These are phyloP conservation scores for Cirrhinus molitorella DNA, from an alignment of 2,797 vertebrate species.

Conservation along the genomic window DNA sequence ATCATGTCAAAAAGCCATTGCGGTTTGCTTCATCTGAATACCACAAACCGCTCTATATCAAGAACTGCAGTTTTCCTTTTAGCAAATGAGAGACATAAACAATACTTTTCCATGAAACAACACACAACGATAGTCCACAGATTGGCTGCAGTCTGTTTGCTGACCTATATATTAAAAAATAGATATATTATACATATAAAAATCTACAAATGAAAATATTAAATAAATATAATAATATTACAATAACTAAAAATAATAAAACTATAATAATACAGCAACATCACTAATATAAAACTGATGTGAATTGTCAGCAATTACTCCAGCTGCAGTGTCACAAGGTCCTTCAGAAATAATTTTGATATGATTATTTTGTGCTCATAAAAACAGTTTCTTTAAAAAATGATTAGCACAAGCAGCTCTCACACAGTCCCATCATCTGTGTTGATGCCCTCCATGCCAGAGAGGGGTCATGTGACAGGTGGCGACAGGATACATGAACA, in stretches of 20 bases:
- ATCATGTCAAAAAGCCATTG: slow-evolving; percentile 24
- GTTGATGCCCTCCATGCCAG: not conserved
- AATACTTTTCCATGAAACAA: slow-evolving; percentile 53
- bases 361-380: not conserved
- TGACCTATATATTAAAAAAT: too few relatives aligned
- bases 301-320: not conserved
- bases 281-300: too few relatives aligned
- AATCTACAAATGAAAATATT: too few relatives aligned
- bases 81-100: slow-evolving; percentile 17
- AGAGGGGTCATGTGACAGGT: not conserved
- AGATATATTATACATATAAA: too few relatives aligned
- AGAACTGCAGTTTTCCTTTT: slow-evolving; percentile 16
- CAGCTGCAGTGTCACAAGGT: not conserved
- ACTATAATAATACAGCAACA: too few relatives aligned
- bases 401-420: not conserved
- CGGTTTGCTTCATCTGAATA: slow-evolving; percentile 21
- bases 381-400: not conserved
- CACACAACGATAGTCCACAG: too few relatives aligned
- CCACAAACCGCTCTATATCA: slow-evolving; percentile 16
- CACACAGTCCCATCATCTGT: not conserved
- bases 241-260: too few relatives aligned
- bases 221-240: too few relatives aligned
- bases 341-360: not conserved
- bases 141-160: not conserved
- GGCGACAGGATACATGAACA: not conserved